Base-by-base conservation (phyloP, 2,888 invertebrate genomes). In the Resseliella maxima region DNA sequence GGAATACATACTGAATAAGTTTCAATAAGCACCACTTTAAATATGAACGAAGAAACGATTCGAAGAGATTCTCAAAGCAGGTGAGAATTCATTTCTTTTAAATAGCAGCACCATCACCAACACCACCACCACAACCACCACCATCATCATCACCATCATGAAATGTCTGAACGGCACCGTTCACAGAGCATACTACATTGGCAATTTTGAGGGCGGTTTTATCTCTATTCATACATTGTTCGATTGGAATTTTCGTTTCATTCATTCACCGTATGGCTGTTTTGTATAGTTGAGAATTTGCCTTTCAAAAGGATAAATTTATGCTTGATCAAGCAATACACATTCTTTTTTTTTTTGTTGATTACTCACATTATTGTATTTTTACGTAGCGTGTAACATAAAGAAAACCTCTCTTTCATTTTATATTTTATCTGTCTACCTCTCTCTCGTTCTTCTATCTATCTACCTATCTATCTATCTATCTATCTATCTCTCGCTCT, bases 201-300 rank as follows among this genome's bases (percentile, higher is more conserved):
- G 31, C 31, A 72, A 31, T 27, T 27, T 5, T 1, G 24, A 59
- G 10, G 31, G n/a, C 0, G 72, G 72, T 0, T 72, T 27, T 72
- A 31, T 72, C 12, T 15, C 72, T 72, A 8, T 72, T 31, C 72
- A 72, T 72, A 72, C 72, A 72, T 72, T 35, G 12, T 72, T 72
- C 72, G 31, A 72, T 72, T 35, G 72, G 72, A 72, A 72, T 72
- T 27, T 72, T 72, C 72, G 72, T n/a, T 59, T 59, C 59, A 72
- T 35, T 72, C 72, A 72, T 72, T 72, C 72, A 35, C n/a, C 72
- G 31, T 72, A 72, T 72, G 72, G 31, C 18, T 50, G 59, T 27
- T 5, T 41, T 59, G 12, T 59, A 24, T 27, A 72, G 15, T 27
- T 31, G 31, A 59, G 59, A 24, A 59, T 31, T 5, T 72, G 31